phyloP scores from a whole-genome alignment of 2,888 invertebrate genomes.

The Meteorus colon region DNA sequence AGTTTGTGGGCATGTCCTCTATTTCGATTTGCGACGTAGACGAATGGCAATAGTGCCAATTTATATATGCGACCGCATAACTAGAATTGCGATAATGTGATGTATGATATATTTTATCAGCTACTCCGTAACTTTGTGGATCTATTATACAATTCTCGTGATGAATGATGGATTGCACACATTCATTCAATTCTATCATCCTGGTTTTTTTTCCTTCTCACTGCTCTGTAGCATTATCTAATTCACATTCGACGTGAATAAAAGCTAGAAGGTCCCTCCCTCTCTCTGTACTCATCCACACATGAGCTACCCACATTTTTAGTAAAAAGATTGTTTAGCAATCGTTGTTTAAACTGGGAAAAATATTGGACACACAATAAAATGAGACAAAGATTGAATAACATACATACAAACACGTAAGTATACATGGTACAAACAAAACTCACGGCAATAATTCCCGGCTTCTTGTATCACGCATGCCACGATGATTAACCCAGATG shows the following conservation, averaged over 20 bases:
- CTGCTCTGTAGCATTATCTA: background rate
- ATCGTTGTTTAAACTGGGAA: too few species aligned
- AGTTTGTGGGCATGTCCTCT: background rate
- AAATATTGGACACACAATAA: background rate
- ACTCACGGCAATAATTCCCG: slow-evolving; percentile 21
- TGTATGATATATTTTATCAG: background rate
- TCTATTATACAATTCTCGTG: background rate
- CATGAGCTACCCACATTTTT: slow-evolving; percentile 4
- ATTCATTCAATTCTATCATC: too few species aligned
- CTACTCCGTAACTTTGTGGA: background rate
- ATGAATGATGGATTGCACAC: too few species aligned
- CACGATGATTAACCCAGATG: slow-evolving; percentile 22
- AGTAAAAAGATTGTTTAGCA: background rate
- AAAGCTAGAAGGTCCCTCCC: background rate
- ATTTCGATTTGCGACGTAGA: background rate
- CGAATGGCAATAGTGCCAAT: background rate
- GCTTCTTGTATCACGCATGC: slow-evolving; percentile 19
- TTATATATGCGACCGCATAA: background rate
- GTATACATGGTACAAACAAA: background rate
- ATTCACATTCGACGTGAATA: background rate
- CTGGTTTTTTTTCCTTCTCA: background rate
- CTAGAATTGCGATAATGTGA: background rate
- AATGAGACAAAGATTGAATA: background rate
- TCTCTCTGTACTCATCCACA: background rate
- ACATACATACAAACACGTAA: background rate